Base-by-base conservation (phyloP, 2,888 invertebrate species). In the Agrotis ipsilon region DNA sequence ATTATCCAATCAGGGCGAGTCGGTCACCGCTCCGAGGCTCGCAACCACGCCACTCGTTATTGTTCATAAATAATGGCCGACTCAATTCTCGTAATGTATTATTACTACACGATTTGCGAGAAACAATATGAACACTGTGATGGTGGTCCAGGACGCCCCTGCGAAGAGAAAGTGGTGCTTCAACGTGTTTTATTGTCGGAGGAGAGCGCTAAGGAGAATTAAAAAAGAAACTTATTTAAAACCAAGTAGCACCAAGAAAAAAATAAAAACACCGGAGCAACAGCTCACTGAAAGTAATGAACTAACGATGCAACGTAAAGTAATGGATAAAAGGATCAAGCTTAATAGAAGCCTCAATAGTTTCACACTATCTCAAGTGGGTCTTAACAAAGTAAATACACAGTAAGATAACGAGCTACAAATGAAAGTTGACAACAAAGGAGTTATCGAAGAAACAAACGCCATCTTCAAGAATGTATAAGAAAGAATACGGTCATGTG, bases 1-100 rank as follows among this genome's bases (percentile, higher is more conserved):
- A 93, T 93, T 93, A 93, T 93, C 86, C 93, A 94, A 93, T 94
- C 91, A 88, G 85, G 81, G 78, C 75, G 77, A 75, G 65, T 71
- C 92, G 92, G 92, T 92, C 91, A 92, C 89, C 89, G 92, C 90
- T 89, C 92, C 87, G 85, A 78, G 81, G 78, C 78, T 79, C 80
- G 65, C 72, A 71, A 75, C 70, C 81, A 76, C 81, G 76, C 85
- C 84, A 86, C 86, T 87, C 74, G 81, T 87, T 89, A 87, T 88
- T 87, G 89, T 85, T 86, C 88, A 86, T 92, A 91, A 90, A 92
- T 90, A 89, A 90, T 85, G 79, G 78, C 49, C 43, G 78, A 78
- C 72, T 80, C 67, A 74, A 73, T 81, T 80, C 80, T 78, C 65
- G 65, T 80, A 78, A 75, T 81, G 80, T 76, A 82, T 82, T 84